Base-by-base conservation (phyloP, 1,140 invertebrate genomes). In the Probaryconus sp. region DNA sequence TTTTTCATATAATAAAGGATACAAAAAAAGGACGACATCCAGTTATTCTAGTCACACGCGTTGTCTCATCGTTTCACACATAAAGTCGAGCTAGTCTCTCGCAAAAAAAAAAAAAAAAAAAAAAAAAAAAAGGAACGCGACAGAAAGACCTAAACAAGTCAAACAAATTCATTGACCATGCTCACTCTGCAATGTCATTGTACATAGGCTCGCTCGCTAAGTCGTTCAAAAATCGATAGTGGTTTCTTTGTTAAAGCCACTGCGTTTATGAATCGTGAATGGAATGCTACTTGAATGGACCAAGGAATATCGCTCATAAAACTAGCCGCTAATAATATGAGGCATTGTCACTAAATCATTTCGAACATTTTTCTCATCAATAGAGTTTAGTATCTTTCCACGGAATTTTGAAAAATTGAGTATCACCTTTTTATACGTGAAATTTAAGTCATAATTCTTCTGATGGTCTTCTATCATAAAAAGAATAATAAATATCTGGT, bases 31-130 rank as follows among this genome's bases (percentile, higher is more conserved):
- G 17, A 13, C 38, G 38, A 6, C 18, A 24, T 17, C 17, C 33
- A 50, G 13, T 58, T 58, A n/a, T n/a, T 58, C 10, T 7, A 55
- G 26, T 40, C 26, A 31, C 50, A 50, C 42, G 42, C 31, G 67
- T 61, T 40, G 20, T 48, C 50, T 47, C 51, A 33, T 40, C 61
- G 38, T 31, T 56, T 50, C 38, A 48, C n/a, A n/a, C 45, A 73
- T 24, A 76, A 61, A 72, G 45, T 69, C 58, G 56, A 67, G 26
- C 56, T 33, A 51, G 68, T 77, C 64, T 55, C 11, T 17, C 21
- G 17, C 11, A 45, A 81, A 77, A 78, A 75, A 77, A 81, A 78
- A 40, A n/a, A n/a, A n/a, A n/a, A n/a, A n/a, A n/a, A n/a, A n/a
- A n/a, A n/a, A n/a, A n/a, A n/a, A n/a, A n/a, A n/a, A n/a, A n/a